Percentiles rank a stretch among this genome's conserved stretches.
phyloP scores from a whole-genome alignment of 2,888 invertebrate species.

The Ectobius pallidus region DNA sequence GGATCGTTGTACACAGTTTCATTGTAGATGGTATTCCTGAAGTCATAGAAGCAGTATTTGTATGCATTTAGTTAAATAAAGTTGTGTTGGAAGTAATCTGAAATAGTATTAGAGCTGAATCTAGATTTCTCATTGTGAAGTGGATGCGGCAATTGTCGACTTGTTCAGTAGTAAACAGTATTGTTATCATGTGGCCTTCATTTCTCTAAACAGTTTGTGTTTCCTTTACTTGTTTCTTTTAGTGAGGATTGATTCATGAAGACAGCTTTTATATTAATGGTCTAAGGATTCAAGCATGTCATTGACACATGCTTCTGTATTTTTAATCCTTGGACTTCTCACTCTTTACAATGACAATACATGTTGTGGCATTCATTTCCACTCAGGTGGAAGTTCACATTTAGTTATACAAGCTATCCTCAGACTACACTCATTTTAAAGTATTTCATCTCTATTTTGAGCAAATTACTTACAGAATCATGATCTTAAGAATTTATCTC shows the following conservation, averaged over 20 bases:
- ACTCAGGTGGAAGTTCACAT: not conserved
- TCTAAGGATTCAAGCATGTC: too few species aligned
- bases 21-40: not conserved
- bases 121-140: not conserved
- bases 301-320: too few species aligned
- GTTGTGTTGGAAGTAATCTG: too few species aligned
- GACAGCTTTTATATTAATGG: too few species aligned
- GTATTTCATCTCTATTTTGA: constrained; percentile 2
- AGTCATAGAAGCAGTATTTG: not conserved
- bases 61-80: not conserved
- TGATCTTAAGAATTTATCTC: too few species aligned
- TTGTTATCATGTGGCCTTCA: constrained; percentile 18
- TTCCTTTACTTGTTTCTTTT: not conserved
- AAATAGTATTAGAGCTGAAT: not conserved
- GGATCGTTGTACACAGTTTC: not conserved
- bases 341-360: too few species aligned
- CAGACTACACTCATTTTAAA: not conserved
- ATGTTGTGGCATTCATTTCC: too few species aligned
- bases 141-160: not conserved
- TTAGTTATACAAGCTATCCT: not conserved
- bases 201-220: not conserved
- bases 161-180: constrained; percentile 5
- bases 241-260: too few species aligned
- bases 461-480: too few species aligned
- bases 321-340: too few species aligned